A percentile compares a stretch with the other conserved stretches of the same genome.
phyloP scores from a whole-genome alignment of 2,888 invertebrate species.

The Brachypalpus laphriformis region DNA sequence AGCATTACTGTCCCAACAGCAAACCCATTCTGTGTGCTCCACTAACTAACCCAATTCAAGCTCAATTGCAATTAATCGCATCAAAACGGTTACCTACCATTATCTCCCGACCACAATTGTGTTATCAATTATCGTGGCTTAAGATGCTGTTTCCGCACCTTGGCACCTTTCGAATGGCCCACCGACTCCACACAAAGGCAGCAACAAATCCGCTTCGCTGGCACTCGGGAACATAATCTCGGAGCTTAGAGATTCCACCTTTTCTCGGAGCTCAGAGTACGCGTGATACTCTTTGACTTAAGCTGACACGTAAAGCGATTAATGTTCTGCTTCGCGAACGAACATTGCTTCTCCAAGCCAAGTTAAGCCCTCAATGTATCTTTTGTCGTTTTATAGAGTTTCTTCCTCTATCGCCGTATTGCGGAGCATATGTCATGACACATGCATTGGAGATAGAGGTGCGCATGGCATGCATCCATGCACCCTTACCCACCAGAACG shows the following conservation, averaged over 20 bases:
- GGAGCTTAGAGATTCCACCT: constrained; percentile 50
- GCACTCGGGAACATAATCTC: constrained; percentile 52
- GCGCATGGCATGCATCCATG: constrained; percentile 15
- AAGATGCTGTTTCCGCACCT: constrained; percentile 72
- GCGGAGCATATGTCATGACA: constrained; percentile 48
- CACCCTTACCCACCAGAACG: constrained; percentile 1
- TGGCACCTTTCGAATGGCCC: constrained; percentile 60
- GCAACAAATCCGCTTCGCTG: constrained; percentile 61
- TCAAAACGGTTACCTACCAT: constrained; percentile 64
- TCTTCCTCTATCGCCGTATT: constrained; percentile 2
- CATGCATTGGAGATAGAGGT: constrained; percentile 1
- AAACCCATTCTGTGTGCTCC: neutral
- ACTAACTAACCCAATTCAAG: constrained; percentile 71
- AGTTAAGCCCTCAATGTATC: constrained; percentile 36
- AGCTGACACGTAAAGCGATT: constrained; percentile 74
- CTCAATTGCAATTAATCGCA: constrained; percentile 73
- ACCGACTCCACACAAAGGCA: constrained; percentile 58
- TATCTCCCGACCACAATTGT: constrained; percentile 58
- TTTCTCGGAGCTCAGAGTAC: constrained; percentile 10
- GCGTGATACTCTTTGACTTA: constrained; percentile 65
- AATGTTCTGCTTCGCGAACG: constrained; percentile 60
- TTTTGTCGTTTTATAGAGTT: constrained; percentile 1
- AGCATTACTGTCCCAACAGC: constrained; percentile 3
- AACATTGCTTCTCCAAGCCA: constrained; percentile 30
- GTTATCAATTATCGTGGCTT: constrained; percentile 72